Conservation (phyloP, 2,113 vertebrate species). For the Alosa alosa region DNA sequence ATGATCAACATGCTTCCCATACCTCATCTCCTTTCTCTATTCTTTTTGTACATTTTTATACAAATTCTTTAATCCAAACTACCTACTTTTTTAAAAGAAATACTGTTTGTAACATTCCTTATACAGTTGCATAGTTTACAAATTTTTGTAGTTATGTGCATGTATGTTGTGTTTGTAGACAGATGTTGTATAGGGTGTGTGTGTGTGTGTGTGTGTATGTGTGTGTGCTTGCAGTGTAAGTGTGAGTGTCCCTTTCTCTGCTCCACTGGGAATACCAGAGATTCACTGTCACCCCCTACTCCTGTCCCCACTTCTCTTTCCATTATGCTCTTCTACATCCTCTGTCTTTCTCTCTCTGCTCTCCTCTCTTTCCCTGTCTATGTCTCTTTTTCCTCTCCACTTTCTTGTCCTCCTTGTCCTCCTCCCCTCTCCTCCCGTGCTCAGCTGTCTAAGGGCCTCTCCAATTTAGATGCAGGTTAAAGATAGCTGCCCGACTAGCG, state of each 20-base stretch:
- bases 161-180: background rate
- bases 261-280: background rate
- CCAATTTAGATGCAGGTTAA: constrained; percentile 40
- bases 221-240: background rate
- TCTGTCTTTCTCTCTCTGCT: background rate
- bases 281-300: background rate
- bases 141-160: too few relatives aligned
- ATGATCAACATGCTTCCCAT: too few relatives aligned
- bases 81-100: too few relatives aligned
- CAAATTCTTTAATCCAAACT: too few relatives aligned
- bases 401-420: constrained; percentile 1
- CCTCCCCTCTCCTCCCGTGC: background rate
- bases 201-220: background rate
- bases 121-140: too few relatives aligned
- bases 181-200: background rate
- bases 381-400: constrained; percentile 16
- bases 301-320: background rate
- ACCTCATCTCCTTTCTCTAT: too few relatives aligned
- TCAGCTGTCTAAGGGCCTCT: background rate
- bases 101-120: too few relatives aligned
- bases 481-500: constrained; percentile 15
- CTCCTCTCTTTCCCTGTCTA: background rate
- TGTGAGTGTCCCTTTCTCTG: background rate
- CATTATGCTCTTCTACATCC: background rate
- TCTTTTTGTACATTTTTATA: too few relatives aligned